Percentiles rank a stretch among this genome's conserved stretches.
phyloP scores from a whole-genome alignment of 2,113 vertebrate species.

The Poicephalus meyeri region DNA sequence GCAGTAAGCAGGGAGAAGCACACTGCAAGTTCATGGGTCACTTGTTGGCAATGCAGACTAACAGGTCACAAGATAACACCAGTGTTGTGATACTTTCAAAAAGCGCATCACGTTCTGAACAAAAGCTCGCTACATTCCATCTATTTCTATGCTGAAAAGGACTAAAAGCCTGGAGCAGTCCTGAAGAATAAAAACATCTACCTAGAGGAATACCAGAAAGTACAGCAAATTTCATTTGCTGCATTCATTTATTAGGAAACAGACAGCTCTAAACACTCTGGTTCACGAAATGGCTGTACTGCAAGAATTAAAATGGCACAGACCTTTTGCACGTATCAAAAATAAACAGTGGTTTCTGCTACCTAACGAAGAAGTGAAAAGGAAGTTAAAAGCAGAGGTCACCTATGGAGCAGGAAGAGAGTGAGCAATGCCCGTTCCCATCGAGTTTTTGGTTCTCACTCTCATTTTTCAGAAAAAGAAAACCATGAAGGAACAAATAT shows the following conservation, averaged over 20 bases:
- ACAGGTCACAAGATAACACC: not conserved
- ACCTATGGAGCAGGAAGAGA: not conserved
- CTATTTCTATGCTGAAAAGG: not conserved
- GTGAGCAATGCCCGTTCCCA: not conserved
- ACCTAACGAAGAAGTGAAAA: not conserved
- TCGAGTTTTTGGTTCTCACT: not conserved
- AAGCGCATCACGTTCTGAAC: not conserved
- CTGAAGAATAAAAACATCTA: not conserved
- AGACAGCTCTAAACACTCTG: not conserved
- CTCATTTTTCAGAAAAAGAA: not conserved
- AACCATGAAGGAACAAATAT: not conserved
- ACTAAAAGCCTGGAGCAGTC: slow-evolving; percentile 2
- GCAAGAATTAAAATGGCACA: slow-evolving; percentile 50
- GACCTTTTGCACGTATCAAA: not conserved
- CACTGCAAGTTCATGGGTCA: not conserved
- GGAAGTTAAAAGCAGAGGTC: slow-evolving; percentile 42
- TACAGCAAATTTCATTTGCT: not conserved
- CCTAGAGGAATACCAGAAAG: not conserved
- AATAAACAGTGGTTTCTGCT: slow-evolving; percentile 15
- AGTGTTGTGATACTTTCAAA: not conserved
- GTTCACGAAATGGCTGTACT: slow-evolving; percentile 45
- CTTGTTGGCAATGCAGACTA: not conserved
- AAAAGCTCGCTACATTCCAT: not conserved
- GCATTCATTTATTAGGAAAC: not conserved
- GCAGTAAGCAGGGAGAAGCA: not conserved